Percentiles rank a stretch among this genome's conserved stretches.
These are phyloP conservation scores for Lasiommata megera DNA, from an alignment of 2,888 invertebrate species.

Conservation along the genomic window DNA sequence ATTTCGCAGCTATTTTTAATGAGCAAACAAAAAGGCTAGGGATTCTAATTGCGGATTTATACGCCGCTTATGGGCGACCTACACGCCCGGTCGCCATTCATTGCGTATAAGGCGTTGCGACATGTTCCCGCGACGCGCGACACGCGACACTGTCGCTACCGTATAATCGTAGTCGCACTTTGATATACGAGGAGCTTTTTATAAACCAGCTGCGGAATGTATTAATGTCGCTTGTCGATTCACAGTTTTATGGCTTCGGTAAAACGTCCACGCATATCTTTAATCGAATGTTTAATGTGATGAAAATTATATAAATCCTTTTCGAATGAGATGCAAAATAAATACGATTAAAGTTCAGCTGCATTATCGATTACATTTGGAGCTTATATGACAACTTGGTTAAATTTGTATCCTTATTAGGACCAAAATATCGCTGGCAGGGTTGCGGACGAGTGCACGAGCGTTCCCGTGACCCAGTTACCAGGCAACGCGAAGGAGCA, in stretches of 20 bases:
- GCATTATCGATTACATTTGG: neutral
- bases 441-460: too few species aligned
- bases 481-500: too few species aligned
- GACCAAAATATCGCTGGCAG: too few species aligned
- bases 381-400: too few species aligned
- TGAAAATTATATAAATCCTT: constrained; percentile 4
- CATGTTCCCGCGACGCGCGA: constrained; percentile 47
- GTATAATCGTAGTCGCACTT: constrained; percentile 33
- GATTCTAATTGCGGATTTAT: constrained; percentile 30
- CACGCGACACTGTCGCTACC: constrained; percentile 40
- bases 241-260: constrained; percentile 10
- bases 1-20: constrained; percentile 25
- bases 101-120: constrained; percentile 56
- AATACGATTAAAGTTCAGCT: neutral
- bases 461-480: too few species aligned
- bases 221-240: constrained; percentile 6
- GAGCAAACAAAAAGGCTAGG: constrained; percentile 25
- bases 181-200: constrained; percentile 36
- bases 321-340: neutral
- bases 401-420: too few species aligned
- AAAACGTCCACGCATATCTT: constrained; percentile 12
- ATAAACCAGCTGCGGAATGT: constrained; percentile 17
- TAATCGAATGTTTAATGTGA: constrained; percentile 5
- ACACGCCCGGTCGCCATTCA: constrained; percentile 46
- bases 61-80: constrained; percentile 28